These are phyloP conservation scores for Dipodomys spectabilis DNA, from an alignment of 2,113 vertebrate genomes.

Conservation along the genomic window DNA sequence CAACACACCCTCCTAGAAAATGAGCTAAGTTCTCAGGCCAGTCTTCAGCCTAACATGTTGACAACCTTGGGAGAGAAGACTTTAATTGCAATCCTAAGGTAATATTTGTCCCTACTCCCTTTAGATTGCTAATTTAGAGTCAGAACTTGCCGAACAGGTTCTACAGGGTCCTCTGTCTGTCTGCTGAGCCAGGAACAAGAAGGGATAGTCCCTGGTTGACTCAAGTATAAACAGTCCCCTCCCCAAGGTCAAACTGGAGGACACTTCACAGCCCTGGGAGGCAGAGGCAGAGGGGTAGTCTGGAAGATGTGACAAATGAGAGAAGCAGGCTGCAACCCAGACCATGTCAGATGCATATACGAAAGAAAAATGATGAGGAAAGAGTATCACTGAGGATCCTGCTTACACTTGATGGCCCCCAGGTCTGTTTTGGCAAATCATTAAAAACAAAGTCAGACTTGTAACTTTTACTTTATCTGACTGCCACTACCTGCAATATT, in stretches of 20 bases:
- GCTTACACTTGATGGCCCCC: background rate
- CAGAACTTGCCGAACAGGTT: slow-evolving; percentile 74
- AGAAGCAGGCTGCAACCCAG: background rate
- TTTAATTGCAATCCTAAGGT: slow-evolving; percentile 35
- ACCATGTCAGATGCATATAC: background rate
- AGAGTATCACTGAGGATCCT: background rate
- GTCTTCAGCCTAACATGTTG: slow-evolving; percentile 39
- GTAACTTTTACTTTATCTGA: slow-evolving; percentile 77
- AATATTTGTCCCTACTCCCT: slow-evolving; percentile 55
- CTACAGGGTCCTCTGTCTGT: slow-evolving; percentile 66
- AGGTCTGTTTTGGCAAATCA: slow-evolving; percentile 63
- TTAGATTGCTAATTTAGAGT: slow-evolving; percentile 65
- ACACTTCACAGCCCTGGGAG: background rate
- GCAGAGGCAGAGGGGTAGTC: no score
- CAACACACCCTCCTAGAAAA: slow-evolving; percentile 42
- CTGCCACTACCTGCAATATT: slow-evolving; percentile 52
- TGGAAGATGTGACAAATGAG: background rate
- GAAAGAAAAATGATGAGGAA: slow-evolving; percentile 41
- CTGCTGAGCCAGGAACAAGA: slow-evolving; percentile 42
- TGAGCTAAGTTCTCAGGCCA: slow-evolving; percentile 66
- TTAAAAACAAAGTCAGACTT: slow-evolving; percentile 82
- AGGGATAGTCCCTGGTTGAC: slow-evolving; percentile 63
- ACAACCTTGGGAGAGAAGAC: slow-evolving; percentile 61
- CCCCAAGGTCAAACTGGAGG: slow-evolving; percentile 60
- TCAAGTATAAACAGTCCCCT: slow-evolving; percentile 71